Evolutionary conservation across 1,140 invertebrate species (phyloP).

Genomic region (Macrobrachium rosenbergii): DNA sequence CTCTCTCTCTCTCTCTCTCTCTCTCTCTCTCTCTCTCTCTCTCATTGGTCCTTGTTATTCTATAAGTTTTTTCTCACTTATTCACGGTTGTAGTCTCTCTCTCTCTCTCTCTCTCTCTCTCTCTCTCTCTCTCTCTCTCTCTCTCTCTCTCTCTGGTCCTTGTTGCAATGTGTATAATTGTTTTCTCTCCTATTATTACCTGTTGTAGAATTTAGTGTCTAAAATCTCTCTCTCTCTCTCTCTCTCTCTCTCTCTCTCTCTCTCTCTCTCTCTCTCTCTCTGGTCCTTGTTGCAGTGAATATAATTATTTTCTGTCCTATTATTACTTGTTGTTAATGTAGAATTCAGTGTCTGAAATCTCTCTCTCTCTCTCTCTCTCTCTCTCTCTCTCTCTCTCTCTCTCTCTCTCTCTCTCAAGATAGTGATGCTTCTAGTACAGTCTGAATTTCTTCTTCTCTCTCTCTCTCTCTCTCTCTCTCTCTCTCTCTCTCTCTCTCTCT

Average conservation of each 20-base stretch:
- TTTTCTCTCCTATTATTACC: neutral
- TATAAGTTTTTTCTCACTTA: too few relatives aligned
- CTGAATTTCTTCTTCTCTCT: too few relatives aligned
- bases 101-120: conserved; percentile 14
- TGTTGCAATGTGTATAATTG: neutral
- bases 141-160: neutral
- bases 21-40: conserved; percentile 16
- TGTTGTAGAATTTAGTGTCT: neutral
- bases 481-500: conserved; percentile 16
- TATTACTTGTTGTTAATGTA: neutral
- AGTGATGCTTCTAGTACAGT: neutral
- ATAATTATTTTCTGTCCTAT: neutral
- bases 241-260: conserved; percentile 14
- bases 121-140: neutral
- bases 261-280: conserved; percentile 18
- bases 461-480: conserved; percentile 19
- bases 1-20: conserved; percentile 16
- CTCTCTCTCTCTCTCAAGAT: neutral
- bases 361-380: neutral
- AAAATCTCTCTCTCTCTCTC: neutral
- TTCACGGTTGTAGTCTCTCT: neutral
- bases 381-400: conserved; percentile 1
- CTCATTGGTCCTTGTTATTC: neutral
- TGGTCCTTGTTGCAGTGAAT: neutral
- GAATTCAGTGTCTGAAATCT: neutral